Evolutionary conservation across 2,113 vertebrate species (phyloP), one percentile per base, ranked within the genome.

Genomic region (Heterotilapia buettikoferi): DNA sequence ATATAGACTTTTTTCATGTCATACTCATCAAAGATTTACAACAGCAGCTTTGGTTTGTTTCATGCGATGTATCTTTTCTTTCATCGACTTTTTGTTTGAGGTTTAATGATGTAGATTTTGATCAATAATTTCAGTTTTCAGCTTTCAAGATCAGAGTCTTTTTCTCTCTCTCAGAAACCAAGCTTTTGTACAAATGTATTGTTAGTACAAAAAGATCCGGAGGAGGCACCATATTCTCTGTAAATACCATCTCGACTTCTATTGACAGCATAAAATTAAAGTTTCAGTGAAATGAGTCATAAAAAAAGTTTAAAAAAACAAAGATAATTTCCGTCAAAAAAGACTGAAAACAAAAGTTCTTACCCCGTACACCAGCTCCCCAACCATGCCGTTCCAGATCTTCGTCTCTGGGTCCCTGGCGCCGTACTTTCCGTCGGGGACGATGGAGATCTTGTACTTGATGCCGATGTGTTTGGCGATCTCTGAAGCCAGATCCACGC

Each of bases 301-400:
- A 56, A 14, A 87, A 84, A 78, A 19, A 5, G 1, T 40, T 2
- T 3, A 2, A 3, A 21, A 2, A n/a, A 53, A 13, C 50, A 57
- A 26, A 76, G 56, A 45, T 54, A 0, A 83, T 71, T 36, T 47
- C 29, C 0, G 1, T 82, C n/a, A 36, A 11, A 76, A 76, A 47
- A 76, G 50, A 9, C 0, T 6, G 3, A 57, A 31, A 76, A 73
- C 2, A 12, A 14, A 24, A 31, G 26, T 9, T 84, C 98, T 98
- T 97, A 99, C 99, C 98, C 98, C 98, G 96, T 99, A 99, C 93
- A 99, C 99, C 97, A 99, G 99, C 96, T 99, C 99, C 97, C 99
- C 99, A 92, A 99, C 99, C 99, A 99, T 99, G 93, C 99, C 99
- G 93, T 99, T 99, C 99, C 99, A 99, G 96, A 99, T 99, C 97